Evolutionary conservation across 2,888 invertebrate genomes (phyloP).

Genomic region (Nymphalis c-album): DNA sequence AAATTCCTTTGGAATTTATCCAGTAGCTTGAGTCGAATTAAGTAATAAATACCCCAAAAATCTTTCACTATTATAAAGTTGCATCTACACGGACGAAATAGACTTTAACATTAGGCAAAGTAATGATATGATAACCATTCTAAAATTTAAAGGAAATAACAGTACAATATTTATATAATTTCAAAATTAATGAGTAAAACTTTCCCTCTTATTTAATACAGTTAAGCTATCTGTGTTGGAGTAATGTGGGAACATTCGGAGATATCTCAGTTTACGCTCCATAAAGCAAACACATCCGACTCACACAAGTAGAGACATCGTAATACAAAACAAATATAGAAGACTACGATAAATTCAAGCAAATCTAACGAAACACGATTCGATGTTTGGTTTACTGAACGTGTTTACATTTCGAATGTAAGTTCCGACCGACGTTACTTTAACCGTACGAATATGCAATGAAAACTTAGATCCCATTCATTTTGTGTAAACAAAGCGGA

Average conservation of each 20-base stretch:
- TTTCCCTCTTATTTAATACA: slow-evolving; percentile 1
- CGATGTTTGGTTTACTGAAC: slow-evolving; percentile 51
- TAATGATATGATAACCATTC: too few relatives aligned
- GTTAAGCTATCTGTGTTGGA: slow-evolving; percentile 26
- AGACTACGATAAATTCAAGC: slow-evolving; percentile 50
- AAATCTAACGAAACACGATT: slow-evolving; percentile 50
- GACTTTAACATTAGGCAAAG: too few relatives aligned
- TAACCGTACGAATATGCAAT: slow-evolving; percentile 37
- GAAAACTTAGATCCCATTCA: slow-evolving; percentile 12
- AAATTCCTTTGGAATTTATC: too few relatives aligned
- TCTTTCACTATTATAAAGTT: too few relatives aligned
- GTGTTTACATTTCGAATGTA: slow-evolving; percentile 56
- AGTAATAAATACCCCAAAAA: too few relatives aligned
- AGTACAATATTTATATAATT: not conserved
- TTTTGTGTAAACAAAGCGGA: slow-evolving; percentile 4
- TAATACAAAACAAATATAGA: slow-evolving; percentile 54
- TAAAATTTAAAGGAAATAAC: not conserved
- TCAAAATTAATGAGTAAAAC: not conserved
- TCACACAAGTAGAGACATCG: slow-evolving; percentile 45
- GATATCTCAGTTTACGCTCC: slow-evolving; percentile 62
- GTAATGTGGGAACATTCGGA: slow-evolving; percentile 48
- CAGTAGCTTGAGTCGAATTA: too few relatives aligned
- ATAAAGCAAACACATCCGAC: slow-evolving; percentile 56
- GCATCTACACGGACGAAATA: too few relatives aligned
- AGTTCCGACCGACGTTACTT: slow-evolving; percentile 45